Conservation (phyloP, 1,140 invertebrate genomes). For the Neodiprion virginianus region DNA sequence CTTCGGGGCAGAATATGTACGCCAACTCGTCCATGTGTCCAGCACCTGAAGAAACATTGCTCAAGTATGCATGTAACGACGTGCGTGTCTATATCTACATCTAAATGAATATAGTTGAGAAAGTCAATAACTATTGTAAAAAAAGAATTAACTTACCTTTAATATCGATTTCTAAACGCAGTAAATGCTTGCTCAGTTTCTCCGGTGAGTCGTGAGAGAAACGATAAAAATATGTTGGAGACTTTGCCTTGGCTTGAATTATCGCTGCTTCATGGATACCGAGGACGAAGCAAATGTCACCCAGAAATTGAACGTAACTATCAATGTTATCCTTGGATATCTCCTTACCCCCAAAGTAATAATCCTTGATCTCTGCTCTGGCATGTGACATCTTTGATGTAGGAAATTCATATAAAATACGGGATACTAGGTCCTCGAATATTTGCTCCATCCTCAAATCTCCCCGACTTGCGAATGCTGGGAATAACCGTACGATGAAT, state of each 20-base stretch:
- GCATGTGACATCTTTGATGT: not conserved
- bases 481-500: not conserved
- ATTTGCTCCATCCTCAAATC: not conserved
- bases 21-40: not conserved
- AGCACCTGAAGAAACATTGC: not conserved
- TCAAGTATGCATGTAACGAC: not conserved
- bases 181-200: not conserved
- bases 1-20: not conserved
- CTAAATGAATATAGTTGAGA: not conserved
- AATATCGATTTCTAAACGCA: not conserved
- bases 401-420: not conserved
- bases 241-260: not conserved
- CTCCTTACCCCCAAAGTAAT: not conserved
- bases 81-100: not conserved
- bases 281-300: not conserved
- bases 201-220: not conserved
- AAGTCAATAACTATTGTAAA: not conserved
- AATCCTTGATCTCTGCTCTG: not conserved
- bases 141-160: not conserved
- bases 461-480: not conserved
- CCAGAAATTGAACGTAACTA: not conserved
- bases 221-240: not conserved
- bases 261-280: not conserved
- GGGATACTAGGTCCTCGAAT: not conserved
- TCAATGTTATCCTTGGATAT: not conserved